These are phyloP conservation scores for Nycticorax nycticorax DNA, from an alignment of 2,113 vertebrate species.

Conservation along the genomic window DNA sequence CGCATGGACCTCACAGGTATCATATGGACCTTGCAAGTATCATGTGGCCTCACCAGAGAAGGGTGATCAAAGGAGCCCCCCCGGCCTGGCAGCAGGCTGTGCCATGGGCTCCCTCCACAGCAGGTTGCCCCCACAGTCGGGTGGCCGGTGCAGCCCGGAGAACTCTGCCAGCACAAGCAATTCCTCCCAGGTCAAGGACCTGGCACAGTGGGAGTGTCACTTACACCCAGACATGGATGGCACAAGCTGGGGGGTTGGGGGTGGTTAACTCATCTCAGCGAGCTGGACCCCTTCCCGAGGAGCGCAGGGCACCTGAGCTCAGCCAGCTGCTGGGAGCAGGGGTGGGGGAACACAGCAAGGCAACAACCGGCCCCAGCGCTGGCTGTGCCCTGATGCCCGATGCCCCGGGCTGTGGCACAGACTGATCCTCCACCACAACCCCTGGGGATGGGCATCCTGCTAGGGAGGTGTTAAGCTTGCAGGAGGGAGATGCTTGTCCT, in stretches of 20 bases:
- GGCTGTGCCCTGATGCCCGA: neutral
- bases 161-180: neutral
- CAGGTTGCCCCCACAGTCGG: neutral
- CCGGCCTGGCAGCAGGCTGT: neutral
- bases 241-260: neutral
- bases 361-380: rapidly evolving
- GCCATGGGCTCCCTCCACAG: neutral
- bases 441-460: neutral
- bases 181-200: constrained; percentile 37
- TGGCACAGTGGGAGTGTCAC: neutral
- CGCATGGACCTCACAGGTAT: neutral
- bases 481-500: neutral
- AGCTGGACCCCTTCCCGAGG: neutral
- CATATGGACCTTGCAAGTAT: neutral
- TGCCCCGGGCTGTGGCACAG: neutral
- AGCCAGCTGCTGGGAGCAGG: neutral
- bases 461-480: neutral
- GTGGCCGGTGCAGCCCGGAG: neutral
- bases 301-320: neutral
- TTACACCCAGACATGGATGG: neutral
- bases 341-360: neutral
- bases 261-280: neutral
- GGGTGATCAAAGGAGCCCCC: neutral
- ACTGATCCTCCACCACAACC: neutral
- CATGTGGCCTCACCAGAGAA: neutral